Conservation (phyloP, 2,888 invertebrate species). For the Encarsia formosa region DNA sequence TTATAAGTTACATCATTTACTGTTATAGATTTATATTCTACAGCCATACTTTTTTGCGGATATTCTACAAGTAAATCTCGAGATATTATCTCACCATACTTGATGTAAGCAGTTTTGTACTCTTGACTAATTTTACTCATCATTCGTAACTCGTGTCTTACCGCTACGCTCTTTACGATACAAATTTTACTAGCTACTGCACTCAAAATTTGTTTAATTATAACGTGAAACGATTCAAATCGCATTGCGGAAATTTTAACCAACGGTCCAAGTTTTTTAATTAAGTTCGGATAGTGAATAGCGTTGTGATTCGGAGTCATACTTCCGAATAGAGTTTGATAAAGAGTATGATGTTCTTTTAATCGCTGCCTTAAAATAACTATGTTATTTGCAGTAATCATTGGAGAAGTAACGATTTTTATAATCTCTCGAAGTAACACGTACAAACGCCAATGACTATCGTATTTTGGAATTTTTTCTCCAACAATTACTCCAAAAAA, state of each 20-base stretch:
- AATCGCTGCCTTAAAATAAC: slow-evolving; percentile 2
- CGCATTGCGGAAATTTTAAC: slow-evolving; percentile 11
- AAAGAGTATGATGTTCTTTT: slow-evolving; percentile 7
- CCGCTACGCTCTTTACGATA: too few species aligned
- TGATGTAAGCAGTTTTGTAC: too few species aligned
- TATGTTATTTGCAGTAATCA: slow-evolving; percentile 5
- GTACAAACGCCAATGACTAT: slow-evolving; percentile 15
- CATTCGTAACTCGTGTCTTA: too few species aligned
- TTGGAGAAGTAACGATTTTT: slow-evolving; percentile 19
- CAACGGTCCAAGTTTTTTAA: slow-evolving; percentile 8
- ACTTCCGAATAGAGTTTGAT: slow-evolving; percentile 7
- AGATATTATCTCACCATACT: too few species aligned
- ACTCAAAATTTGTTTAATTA: too few species aligned
- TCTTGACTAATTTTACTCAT: too few species aligned
- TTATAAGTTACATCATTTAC: too few species aligned
- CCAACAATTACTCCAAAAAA: slow-evolving; percentile 18
- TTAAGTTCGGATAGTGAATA: slow-evolving; percentile 11
- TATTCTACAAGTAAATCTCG: too few species aligned
- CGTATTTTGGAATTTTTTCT: background rate
- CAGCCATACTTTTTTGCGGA: too few species aligned
- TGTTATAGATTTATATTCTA: too few species aligned
- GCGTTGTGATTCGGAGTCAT: slow-evolving; percentile 16
- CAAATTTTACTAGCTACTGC: too few species aligned
- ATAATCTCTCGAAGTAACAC: slow-evolving; percentile 11
- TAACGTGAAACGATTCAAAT: slow-evolving; percentile 20